Base-by-base conservation (phyloP, 2,888 invertebrate genomes). In the Parnassius apollo region DNA sequence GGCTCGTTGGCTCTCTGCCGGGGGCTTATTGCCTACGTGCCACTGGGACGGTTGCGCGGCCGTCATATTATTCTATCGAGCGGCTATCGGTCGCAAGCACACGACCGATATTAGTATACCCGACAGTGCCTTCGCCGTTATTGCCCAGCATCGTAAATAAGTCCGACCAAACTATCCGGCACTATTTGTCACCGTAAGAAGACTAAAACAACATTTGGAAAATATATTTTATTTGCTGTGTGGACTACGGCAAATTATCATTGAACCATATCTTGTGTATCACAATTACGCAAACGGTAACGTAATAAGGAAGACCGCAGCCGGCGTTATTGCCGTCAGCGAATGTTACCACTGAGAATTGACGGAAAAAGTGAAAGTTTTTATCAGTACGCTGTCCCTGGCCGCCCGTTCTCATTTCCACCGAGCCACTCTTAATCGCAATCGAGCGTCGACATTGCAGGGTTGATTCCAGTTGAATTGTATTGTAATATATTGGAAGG, bases 1-100 rank as follows among this genome's bases (percentile, higher is more conserved):
- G 80, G 81, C 75, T 76, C 78, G 80, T 82, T 84, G 84, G 88
- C 86, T 77, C 80, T 76, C 78, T 83, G 88, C 85, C 86, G 82
- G 83, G 78, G 83, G 88, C 90, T 91, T 91, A 91, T 91, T 91
- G 91, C 90, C 88, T 91, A 91, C 91, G 91, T 91, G 91, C 88
- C 85, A 79, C 77, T 80, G 80, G 81, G 75, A 77, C 82, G 81
- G 83, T 78, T 83, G 80, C 82, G 78, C 80, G 75, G 82, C 83
- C 84, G 86, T 88, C 91, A 89, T 91, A 91, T 91, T 91, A 91
- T 90, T 89, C 91, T 86, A 91, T 89, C 87, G 86, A 81, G 78
- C 83, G 82, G 80, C 88, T 90, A 90, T 91, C 89, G 88, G 82
- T 73, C 70, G 80, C 80, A 75, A 75, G 84, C 88, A 88, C 85